These are phyloP conservation scores for Drosophila punjabiensis DNA, from an alignment of 1,140 invertebrate genomes.

Conservation along the genomic window DNA sequence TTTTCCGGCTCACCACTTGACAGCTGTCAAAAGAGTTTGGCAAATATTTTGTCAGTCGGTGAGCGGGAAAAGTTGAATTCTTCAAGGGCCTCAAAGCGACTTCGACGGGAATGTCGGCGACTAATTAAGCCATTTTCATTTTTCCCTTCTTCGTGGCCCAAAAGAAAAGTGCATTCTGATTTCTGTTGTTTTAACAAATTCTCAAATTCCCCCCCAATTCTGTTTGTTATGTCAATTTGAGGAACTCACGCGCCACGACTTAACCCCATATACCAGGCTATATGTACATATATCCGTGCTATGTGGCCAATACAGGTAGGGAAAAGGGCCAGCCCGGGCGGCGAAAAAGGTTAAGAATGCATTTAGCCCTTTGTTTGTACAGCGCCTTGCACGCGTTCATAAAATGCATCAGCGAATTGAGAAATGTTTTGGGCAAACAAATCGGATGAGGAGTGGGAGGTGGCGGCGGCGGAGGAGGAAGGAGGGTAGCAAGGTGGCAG, in stretches of 20 bases:
- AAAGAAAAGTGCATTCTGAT: conserved; percentile 58
- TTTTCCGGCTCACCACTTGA: conserved; percentile 70
- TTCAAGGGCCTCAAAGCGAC: conserved; percentile 22
- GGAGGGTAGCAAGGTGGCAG: neutral
- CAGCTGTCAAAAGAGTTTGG: conserved; percentile 76
- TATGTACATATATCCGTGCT: conserved; percentile 21
- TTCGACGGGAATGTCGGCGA: conserved; percentile 12
- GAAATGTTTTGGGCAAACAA: conserved; percentile 78
- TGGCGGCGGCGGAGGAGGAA: neutral
- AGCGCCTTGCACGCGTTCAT: conserved; percentile 75
- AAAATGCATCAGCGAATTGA: conserved; percentile 82
- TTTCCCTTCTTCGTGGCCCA: conserved; percentile 17
- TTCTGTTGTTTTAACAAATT: conserved; percentile 76
- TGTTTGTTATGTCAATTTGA: conserved; percentile 66
- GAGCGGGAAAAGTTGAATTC: conserved; percentile 14
- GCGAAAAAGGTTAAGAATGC: conserved; percentile 73
- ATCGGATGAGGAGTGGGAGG: conserved; percentile 41
- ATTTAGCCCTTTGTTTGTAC: conserved; percentile 71
- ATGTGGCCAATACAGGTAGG: conserved; percentile 42
- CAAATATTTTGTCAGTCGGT: conserved; percentile 77
- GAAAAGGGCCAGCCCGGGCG: conserved; percentile 40
- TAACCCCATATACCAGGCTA: conserved; percentile 56
- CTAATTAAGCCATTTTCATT: conserved; percentile 73
- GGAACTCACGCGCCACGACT: conserved; percentile 71
- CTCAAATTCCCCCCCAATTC: conserved; percentile 49